Base-by-base conservation (phyloP, 2,888 invertebrate species). In the Drosophila subquinaria region DNA sequence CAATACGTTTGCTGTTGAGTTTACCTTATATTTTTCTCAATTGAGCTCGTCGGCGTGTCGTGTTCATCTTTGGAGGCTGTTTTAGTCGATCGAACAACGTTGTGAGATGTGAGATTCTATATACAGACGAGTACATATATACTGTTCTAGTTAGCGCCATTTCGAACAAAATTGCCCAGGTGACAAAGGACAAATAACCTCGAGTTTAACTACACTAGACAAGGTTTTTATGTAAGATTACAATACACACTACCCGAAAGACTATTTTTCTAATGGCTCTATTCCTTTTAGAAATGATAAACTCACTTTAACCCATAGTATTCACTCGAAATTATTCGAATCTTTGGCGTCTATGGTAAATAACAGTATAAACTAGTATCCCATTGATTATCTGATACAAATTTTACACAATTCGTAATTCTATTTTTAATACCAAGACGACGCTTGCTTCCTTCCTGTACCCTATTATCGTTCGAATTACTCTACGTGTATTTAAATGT, bases 391-490 rank as follows among this genome's bases (percentile, higher is more conserved):
- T 45, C 38, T 36, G 3, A 20, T 43, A 57, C n/a, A 27, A 35
- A 35, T 11, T 13, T 38, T 13, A 50, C 27, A 59, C 23, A 48
- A 38, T 38, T 50, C n/a, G n/a, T 20, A n/a, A 43, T 42, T 50
- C 48, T 48, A 23, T 42, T 50, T 38, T 47, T 64, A 48, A 77
- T 57, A 40, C 42, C 52, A 68, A 56, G 43, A 65, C 55, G 35
- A 55, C 56, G 66, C 74, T 82, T 67, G 77, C 88, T 88, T 82
- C 73, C 88, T 88, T 82, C 73, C 81, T 59, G 23, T 68, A 63
- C 40, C 45, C 30, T 48, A 36, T 69, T 66, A 73, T 43, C 40
- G 36, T 45, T 56, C 51, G 48, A 63, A 64, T 69, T 70, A 59
- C 35, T 45, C 23, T 69, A 72, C 57, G 45, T 55, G 56, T 70